Evolutionary conservation across 2,888 invertebrate genomes (phyloP), one percentile per base, ranked within the genome.

Genomic region (Thelaira solivaga): DNA sequence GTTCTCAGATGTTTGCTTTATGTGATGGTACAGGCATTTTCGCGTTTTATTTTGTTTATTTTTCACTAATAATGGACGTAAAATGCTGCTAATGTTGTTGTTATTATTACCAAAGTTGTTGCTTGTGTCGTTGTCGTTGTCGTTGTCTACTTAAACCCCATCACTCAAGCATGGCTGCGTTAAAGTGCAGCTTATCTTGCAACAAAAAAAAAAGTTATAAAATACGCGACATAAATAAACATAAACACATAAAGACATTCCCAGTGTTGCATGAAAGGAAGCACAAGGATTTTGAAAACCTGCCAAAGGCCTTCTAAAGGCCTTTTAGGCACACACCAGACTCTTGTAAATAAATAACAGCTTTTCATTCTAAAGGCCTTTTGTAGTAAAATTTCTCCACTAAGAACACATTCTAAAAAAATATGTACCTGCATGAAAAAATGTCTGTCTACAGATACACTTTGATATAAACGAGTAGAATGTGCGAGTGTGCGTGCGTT

Each of bases 121-220:
- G 64, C 67, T 59, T 51, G n/a, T 7, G 59, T 34, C 36, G 49
- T 20, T 26, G 2, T 4, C 47, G 26, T 29, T 24, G 57, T 65
- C 65, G 78, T 78, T 55, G 65, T 78, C 78, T 78, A 65, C 74
- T 74, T 78, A 78, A 71, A 65, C 31, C 69, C 65, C 78, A 78
- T 78, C 74, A 74, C 68, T 78, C 78, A 78, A 78, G 74, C 68
- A 74, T 74, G 67, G 76, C 76, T 76, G 76, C 76, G 76, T 79
- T 79, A 75, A 76, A 79, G 79, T 76, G 76, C 71, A 75, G 76
- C 79, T 79, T 79, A 76, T 76, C 75, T 79, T 69, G 62, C n/a
- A n/a, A n/a, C n/a, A n/a, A n/a, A n/a, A n/a, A n/a, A 71, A 71
- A 53, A 68, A 61, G 45, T 68, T 61, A 34, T 34, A 45, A 68